A percentile compares a stretch with the other conserved stretches of the same genome.
Evolutionary conservation across 2,888 invertebrate species (phyloP).

Genomic region (Hypsopygia costalis): DNA sequence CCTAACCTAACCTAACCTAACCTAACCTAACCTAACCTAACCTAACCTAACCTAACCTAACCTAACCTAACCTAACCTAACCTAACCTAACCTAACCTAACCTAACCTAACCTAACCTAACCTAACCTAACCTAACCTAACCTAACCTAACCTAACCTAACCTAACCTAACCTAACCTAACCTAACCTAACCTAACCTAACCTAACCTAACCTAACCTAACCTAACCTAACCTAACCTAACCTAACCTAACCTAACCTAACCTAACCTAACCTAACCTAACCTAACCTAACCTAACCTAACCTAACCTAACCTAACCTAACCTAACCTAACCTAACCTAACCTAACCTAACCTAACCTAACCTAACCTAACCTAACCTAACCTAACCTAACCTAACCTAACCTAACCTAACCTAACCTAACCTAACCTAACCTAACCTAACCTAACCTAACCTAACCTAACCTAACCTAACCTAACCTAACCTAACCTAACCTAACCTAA

Average conservation of each 20-base stretch:
- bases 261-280: slow-evolving; percentile 24
- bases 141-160: slow-evolving; percentile 12
- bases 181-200: slow-evolving; percentile 15
- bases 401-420: slow-evolving; percentile 23
- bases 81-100: slow-evolving; percentile 11
- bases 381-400: slow-evolving; percentile 20
- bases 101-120: slow-evolving; percentile 16
- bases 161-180: slow-evolving; percentile 13
- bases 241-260: slow-evolving; percentile 20
- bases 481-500: slow-evolving; percentile 16
- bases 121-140: slow-evolving; percentile 17
- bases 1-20: slow-evolving; percentile 15
- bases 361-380: slow-evolving; percentile 19
- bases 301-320: slow-evolving; percentile 24
- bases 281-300: slow-evolving; percentile 25
- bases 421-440: slow-evolving; percentile 22
- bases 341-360: slow-evolving; percentile 18
- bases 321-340: slow-evolving; percentile 21
- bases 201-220: slow-evolving; percentile 17
- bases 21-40: slow-evolving; percentile 13
- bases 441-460: slow-evolving; percentile 19
- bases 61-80: slow-evolving; percentile 16
- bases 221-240: slow-evolving; percentile 17
- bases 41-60: slow-evolving; percentile 19
- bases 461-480: slow-evolving; percentile 20